Conservation (phyloP, 2,113 vertebrate species). For the Hippoglossus stenolepis region DNA sequence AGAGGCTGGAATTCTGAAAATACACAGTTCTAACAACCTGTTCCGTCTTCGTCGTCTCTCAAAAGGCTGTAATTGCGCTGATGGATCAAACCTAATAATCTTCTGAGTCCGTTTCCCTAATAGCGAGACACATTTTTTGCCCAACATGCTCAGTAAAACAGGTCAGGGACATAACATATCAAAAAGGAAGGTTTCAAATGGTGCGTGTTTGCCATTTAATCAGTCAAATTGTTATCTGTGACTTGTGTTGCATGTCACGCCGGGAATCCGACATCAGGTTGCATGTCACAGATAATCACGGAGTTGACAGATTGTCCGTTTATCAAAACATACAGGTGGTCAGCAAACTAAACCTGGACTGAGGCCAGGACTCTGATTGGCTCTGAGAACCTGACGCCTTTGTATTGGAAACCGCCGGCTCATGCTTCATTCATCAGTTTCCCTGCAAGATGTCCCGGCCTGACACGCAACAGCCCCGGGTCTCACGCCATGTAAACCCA, state of each 20-base stretch:
- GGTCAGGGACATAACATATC: neutral
- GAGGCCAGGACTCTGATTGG: conserved; percentile 48
- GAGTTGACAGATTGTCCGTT: conserved; percentile 53
- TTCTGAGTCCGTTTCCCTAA: neutral
- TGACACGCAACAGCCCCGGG: conserved; percentile 63
- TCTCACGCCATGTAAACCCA: conserved; percentile 65
- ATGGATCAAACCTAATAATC: neutral
- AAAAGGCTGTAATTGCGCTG: conserved; percentile 6
- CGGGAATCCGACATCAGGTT: neutral
- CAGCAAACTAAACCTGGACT: conserved; percentile 16
- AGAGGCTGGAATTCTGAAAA: conserved; percentile 2
- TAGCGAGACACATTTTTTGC: neutral
- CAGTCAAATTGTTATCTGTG: conserved; percentile 8
- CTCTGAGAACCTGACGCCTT: conserved; percentile 49
- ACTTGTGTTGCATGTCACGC: conserved; percentile 1
- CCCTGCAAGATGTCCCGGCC: conserved; percentile 25
- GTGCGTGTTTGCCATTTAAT: neutral
- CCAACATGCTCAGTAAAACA: neutral
- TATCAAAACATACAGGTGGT: conserved; percentile 61
- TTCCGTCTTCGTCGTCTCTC: conserved; percentile 3
- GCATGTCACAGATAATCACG: conserved; percentile 35
- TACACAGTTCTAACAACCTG: neutral
- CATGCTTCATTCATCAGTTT: conserved; percentile 70
- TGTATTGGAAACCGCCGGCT: conserved; percentile 60
- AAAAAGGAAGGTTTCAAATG: neutral